Conservation (phyloP, 2,888 invertebrate species). For the Pristionchus arcanus region DNA sequence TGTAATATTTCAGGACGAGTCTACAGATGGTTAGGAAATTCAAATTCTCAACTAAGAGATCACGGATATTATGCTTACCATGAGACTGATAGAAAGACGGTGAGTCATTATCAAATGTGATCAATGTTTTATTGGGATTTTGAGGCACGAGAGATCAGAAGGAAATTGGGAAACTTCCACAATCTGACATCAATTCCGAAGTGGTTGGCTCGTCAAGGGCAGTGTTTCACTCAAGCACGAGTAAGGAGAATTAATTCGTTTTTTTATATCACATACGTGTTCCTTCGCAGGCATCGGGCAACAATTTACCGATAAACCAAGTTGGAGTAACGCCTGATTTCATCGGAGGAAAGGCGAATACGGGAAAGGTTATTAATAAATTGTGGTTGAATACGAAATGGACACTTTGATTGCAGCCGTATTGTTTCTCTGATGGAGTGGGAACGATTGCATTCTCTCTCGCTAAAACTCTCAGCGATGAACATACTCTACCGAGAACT, state of each 20-base stretch:
- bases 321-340: neutral
- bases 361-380: neutral
- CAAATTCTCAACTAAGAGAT: slow-evolving; percentile 78
- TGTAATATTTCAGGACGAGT: slow-evolving; percentile 59
- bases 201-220: slow-evolving; percentile 79
- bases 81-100: neutral
- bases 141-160: slow-evolving; percentile 57
- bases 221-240: slow-evolving; percentile 78
- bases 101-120: neutral
- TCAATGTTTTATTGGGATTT: neutral
- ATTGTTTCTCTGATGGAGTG: slow-evolving; percentile 64
- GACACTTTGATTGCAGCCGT: neutral
- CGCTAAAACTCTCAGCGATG: neutral
- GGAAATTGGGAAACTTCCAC: slow-evolving; percentile 68
- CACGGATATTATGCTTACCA: slow-evolving; percentile 74
- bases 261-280: neutral
- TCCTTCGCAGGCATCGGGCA: neutral
- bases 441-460: slow-evolving; percentile 59
- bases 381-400: too few species aligned
- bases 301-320: neutral
- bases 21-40: slow-evolving; percentile 76
- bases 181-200: slow-evolving; percentile 77
- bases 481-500: neutral
- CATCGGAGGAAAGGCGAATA: neutral
- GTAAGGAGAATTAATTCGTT: slow-evolving; percentile 45